phyloP scores from a whole-genome alignment of 2,113 vertebrate species.

The Antidorcas marsupialis region DNA sequence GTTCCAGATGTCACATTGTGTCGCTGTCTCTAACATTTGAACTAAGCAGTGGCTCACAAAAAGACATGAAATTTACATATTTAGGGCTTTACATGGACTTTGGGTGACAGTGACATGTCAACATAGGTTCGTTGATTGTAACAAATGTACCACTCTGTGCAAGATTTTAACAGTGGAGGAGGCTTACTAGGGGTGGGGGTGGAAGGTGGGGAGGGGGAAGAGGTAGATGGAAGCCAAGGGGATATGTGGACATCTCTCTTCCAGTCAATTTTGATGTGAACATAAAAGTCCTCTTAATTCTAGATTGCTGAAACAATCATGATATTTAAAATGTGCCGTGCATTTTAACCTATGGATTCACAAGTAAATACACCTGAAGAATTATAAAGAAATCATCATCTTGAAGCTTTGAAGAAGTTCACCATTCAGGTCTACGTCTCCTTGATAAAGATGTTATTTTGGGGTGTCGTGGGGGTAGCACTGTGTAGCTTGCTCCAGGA shows the following conservation, averaged over 20 bases:
- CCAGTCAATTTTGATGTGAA: not conserved
- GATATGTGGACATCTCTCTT: not conserved
- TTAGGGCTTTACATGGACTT: not conserved
- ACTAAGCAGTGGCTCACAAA: not conserved
- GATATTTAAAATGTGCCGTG: not conserved
- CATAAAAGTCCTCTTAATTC: not conserved
- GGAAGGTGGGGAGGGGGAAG: not conserved
- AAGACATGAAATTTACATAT: not conserved
- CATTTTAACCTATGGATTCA: not conserved
- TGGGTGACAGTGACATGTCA: not conserved
- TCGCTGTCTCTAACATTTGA: not conserved
- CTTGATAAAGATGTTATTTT: not conserved
- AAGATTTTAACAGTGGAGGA: not conserved
- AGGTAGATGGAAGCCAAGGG: not conserved
- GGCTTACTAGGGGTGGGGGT: accelerated
- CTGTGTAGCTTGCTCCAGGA: not conserved
- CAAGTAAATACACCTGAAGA: constrained; percentile 11
- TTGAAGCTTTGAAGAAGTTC: constrained; percentile 7
- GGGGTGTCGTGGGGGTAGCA: not conserved
- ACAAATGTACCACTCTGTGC: not conserved
- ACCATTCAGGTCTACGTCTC: not conserved
- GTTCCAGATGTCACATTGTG: not conserved
- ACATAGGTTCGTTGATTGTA: not conserved
- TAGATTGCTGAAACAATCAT: not conserved
- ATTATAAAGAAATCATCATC: not conserved